Base-by-base conservation (phyloP, 2,888 invertebrate species). In the Aporophyla lueneburgensis region DNA sequence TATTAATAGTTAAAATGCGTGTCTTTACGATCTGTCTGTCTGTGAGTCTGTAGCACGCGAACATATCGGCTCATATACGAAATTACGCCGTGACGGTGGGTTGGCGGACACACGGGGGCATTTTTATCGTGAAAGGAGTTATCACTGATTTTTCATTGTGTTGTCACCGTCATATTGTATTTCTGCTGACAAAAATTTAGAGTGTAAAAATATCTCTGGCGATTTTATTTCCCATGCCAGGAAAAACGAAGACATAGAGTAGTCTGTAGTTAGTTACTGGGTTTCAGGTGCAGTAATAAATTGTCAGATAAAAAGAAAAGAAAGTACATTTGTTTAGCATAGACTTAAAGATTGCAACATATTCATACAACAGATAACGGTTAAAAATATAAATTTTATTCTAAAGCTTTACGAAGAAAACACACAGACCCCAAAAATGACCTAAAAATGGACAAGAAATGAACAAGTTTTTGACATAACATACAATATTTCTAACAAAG, bases 1-100 rank as follows among this genome's bases (percentile, higher is more conserved):
- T 93, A 93, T 93, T 93, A 93, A 95, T 94, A 94, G 93, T 93
- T 93, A 93, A 95, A 92, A 93, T 88, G 93, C 95, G 95, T 95
- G 93, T 92, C 93, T 93, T 91, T 93, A 92, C 89, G 93, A 93
- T 87, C 93, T 90, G 94, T 93, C 92, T 90, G 93, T 93, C 92
- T 92, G 92, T 88, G 88, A 81, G 85, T 86, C 84, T 88, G 87
- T 89, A 89, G 92, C 96, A 96, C 96, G 96, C 96, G 94, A 96
- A 91, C 93, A 91, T 87, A 89, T 87, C 86, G 87, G 87, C 88
- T 90, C 90, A 87, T 91, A 91, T 92, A 90, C 83, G 90, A 89
- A 92, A 93, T 93, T 93, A 92, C 91, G 91, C 93, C 94, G 93
- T 94, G 94, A 93, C 92, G 71, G 49, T 84, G 43, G 72, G 21